phyloP scores from a whole-genome alignment of 2,113 vertebrate genomes.

The Zeus faber region DNA sequence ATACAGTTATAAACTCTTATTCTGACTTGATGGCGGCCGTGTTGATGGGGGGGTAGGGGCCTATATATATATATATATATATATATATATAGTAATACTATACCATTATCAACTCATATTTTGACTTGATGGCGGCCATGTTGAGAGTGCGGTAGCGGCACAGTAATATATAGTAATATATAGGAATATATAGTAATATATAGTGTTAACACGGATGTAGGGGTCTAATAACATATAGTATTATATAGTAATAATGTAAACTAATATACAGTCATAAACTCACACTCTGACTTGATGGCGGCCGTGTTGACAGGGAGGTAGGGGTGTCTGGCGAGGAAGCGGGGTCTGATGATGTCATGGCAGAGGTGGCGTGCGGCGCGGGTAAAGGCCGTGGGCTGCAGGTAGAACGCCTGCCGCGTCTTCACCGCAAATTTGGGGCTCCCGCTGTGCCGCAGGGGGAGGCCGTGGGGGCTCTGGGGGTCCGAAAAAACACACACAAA shows the following conservation, averaged over 20 bases:
- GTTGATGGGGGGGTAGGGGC: slow-evolving; percentile 92
- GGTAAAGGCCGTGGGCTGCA: slow-evolving; percentile 88
- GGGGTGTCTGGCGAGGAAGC: slow-evolving; percentile 86
- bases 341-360: slow-evolving; percentile 87
- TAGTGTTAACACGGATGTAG: too few species aligned
- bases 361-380: slow-evolving; percentile 87
- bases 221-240: too few species aligned
- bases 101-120: too few species aligned
- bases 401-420: slow-evolving; percentile 94
- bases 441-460: slow-evolving; percentile 84
- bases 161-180: too few species aligned
- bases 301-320: slow-evolving; percentile 92
- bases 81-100: too few species aligned
- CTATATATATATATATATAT: too few species aligned
- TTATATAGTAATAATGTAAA: too few species aligned
- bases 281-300: slow-evolving; percentile 96
- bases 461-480: slow-evolving; percentile 86
- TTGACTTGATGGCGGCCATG: slow-evolving; percentile 92
- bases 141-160: slow-evolving; percentile 92
- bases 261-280: too few species aligned
- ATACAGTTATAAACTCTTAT: too few species aligned
- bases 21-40: slow-evolving; percentile 94
- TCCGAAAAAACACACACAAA: not conserved
- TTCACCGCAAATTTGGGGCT: slow-evolving; percentile 98
- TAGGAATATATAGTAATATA: too few species aligned